Conservation (phyloP, 1,140 invertebrate species). For the Panagrolaimus sp. region DNA sequence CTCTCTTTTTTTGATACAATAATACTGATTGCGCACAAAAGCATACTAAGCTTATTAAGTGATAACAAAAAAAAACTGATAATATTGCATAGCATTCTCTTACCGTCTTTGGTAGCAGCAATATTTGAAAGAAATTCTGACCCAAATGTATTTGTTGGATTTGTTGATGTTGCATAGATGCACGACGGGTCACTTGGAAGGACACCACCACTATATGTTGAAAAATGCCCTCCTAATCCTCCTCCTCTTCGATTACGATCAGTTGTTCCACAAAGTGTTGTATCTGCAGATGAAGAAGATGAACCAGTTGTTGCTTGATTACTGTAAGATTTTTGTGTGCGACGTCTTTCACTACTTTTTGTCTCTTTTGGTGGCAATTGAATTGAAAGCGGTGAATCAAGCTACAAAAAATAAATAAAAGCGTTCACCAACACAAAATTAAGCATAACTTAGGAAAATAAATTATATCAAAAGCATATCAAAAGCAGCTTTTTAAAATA, state of each 20-base stretch:
- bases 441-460: slow-evolving; percentile 26
- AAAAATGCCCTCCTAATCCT: no score
- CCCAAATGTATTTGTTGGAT: not conserved
- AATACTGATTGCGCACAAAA: no score
- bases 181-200: not conserved
- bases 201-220: no score
- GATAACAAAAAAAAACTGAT: no score
- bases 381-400: slow-evolving; percentile 57
- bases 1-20: no score
- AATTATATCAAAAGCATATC: slow-evolving; percentile 1
- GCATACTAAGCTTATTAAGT: no score
- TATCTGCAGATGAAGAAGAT: not conserved
- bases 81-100: no score
- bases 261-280: not conserved
- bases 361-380: slow-evolving; percentile 57
- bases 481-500: no score
- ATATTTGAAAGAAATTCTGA: slow-evolving; percentile 1
- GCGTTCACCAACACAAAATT: slow-evolving; percentile 7
- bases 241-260: not conserved
- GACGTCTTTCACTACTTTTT: slow-evolving; percentile 36
- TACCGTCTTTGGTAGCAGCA: not conserved
- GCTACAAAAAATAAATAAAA: slow-evolving; percentile 35
- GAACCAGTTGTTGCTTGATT: not conserved
- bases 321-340: not conserved
- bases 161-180: not conserved